phyloP scores from a whole-genome alignment of 1,140 invertebrate genomes.

The Micrasema minimum region DNA sequence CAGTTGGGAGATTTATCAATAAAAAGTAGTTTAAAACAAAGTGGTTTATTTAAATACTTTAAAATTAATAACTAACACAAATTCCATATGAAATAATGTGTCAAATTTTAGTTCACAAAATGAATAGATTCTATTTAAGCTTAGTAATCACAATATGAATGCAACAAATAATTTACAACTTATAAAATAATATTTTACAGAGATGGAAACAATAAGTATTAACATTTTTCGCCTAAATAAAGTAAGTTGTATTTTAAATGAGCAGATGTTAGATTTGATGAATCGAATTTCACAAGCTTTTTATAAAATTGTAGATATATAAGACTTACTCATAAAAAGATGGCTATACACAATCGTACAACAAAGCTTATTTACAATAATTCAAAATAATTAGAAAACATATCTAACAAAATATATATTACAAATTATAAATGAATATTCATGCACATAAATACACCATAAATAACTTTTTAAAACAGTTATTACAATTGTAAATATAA shows the following conservation, averaged over 20 bases:
- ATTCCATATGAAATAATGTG: too few species aligned
- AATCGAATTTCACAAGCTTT: too few species aligned
- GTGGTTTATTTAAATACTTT: too few species aligned
- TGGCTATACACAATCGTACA: conserved; percentile 18
- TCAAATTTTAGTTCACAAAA: conserved; percentile 28
- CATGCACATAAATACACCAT: background rate
- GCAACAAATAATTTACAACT: conserved; percentile 29
- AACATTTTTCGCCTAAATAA: background rate
- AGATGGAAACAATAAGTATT: too few species aligned
- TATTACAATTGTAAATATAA: conserved; percentile 21
- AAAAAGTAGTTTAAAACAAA: too few species aligned
- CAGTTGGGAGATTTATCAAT: too few species aligned
- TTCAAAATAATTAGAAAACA: background rate
- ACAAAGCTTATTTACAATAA: conserved; percentile 23
- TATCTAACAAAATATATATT: background rate
- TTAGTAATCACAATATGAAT: conserved; percentile 13
- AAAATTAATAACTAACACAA: too few species aligned
- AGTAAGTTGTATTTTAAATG: too few species aligned
- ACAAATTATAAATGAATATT: conserved; percentile 5
- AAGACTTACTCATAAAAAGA: conserved; percentile 4
- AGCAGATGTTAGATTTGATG: too few species aligned
- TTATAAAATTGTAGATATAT: background rate
- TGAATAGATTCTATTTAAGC: conserved; percentile 7
- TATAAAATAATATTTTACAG: conserved; percentile 21
- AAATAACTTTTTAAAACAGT: conserved; percentile 18